These are phyloP conservation scores for Cirrhinus mrigala DNA, from an alignment of 2,797 vertebrate species.

Conservation along the genomic window DNA sequence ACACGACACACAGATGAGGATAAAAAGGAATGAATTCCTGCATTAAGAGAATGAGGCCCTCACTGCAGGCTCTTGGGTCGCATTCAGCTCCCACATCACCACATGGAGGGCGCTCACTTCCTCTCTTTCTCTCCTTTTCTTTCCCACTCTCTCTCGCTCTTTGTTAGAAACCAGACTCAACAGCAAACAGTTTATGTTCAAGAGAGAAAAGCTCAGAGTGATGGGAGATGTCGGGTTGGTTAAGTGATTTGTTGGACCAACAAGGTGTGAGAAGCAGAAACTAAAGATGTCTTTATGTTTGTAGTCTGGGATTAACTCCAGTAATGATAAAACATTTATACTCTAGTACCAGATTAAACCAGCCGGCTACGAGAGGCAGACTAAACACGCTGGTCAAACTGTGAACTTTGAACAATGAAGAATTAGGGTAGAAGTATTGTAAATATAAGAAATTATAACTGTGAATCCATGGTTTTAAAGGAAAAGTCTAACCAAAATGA, in stretches of 20 bases:
- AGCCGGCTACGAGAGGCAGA: conserved; percentile 7
- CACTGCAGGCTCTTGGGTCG: conserved; percentile 72
- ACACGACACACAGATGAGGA: conserved; percentile 61
- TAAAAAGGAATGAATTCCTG: conserved; percentile 79
- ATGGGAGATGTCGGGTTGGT: conserved; percentile 46
- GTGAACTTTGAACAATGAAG: conserved; percentile 18
- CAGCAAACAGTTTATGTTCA: conserved; percentile 32
- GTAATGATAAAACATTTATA: conserved; percentile 20
- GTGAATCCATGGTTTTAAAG: not conserved
- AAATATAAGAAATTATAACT: not conserved
- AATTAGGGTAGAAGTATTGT: not conserved
- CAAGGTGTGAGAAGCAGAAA: conserved; percentile 34
- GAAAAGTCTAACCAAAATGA: not conserved
- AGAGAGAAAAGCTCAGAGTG: conserved; percentile 16
- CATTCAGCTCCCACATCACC: conserved; percentile 68
- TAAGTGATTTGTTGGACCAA: conserved; percentile 50
- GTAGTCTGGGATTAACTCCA: conserved; percentile 34
- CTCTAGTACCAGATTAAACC: conserved; percentile 28
- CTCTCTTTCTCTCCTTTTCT: conserved; percentile 61
- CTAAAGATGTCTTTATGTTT: conserved; percentile 41
- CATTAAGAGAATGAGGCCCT: conserved; percentile 79
- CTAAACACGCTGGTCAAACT: conserved; percentile 11
- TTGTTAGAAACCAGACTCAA: conserved; percentile 48
- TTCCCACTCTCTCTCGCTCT: conserved; percentile 54
- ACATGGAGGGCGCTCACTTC: conserved; percentile 73